These are phyloP conservation scores for Erannis defoliaria DNA, from an alignment of 2,888 invertebrate species.

Conservation along the genomic window DNA sequence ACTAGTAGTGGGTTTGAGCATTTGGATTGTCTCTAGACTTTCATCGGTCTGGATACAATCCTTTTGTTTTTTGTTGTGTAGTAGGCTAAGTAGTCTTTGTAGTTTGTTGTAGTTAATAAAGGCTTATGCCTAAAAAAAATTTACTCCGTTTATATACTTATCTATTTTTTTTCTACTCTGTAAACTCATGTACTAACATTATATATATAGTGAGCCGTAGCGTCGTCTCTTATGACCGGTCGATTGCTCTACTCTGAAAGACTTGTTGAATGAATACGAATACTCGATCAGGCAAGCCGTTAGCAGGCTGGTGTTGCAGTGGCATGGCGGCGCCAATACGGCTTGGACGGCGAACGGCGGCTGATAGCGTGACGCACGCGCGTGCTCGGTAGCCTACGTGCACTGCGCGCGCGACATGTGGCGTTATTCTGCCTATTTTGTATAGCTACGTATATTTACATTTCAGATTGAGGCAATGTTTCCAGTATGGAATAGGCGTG, in stretches of 20 bases:
- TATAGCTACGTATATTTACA: neutral
- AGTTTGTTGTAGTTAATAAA: no score
- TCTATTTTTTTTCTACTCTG: no score
- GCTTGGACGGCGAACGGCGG: constrained; percentile 26
- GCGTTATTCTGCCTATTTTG: neutral
- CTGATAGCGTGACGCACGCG: constrained; percentile 36
- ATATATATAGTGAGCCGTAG: neutral
- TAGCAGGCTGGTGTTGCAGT: constrained; percentile 27
- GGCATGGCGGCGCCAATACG: constrained; percentile 40
- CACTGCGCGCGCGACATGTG: constrained; percentile 13
- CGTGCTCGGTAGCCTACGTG: constrained; percentile 48
- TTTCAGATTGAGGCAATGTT: neutral
- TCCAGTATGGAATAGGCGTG: neutral
- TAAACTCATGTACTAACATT: neutral
- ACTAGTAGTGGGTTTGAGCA: no score
- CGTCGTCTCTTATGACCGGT: constrained; percentile 17
- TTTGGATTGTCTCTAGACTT: no score
- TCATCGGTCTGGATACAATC: no score
- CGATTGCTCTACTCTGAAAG: constrained; percentile 11
- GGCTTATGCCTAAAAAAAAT: no score
- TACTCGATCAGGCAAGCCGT: constrained; percentile 13
- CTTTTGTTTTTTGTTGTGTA: no score
- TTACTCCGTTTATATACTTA: no score
- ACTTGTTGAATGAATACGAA: constrained; percentile 13
- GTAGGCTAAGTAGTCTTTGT: no score